Conservation (phyloP, 2,888 invertebrate genomes). For the Polyploca ridens region DNA sequence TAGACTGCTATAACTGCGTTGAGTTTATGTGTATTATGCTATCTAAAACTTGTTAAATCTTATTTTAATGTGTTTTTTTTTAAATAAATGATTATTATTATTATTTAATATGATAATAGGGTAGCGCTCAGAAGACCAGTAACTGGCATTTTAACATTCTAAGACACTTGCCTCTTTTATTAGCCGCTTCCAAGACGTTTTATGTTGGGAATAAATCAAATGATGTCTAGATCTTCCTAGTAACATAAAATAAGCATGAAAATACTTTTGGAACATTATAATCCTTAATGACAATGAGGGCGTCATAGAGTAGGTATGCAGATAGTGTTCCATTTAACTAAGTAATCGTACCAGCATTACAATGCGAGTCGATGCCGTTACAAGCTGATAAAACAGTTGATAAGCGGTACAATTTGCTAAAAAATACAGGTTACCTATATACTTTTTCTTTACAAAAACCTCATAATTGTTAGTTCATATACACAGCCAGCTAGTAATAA, state of each 20-base stretch:
- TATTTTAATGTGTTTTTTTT: too few species aligned
- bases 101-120: too few species aligned
- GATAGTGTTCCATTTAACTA: slow-evolving; percentile 29
- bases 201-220: too few species aligned
- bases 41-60: too few species aligned
- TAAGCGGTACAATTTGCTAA: slow-evolving; percentile 38
- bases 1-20: too few species aligned
- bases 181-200: not conserved
- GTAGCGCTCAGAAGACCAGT: too few species aligned
- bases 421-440: not conserved
- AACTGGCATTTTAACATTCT: too few species aligned
- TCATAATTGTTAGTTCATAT: not conserved
- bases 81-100: too few species aligned
- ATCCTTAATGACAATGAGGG: slow-evolving; percentile 21
- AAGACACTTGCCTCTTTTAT: too few species aligned
- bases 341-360: slow-evolving; percentile 60
- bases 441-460: not conserved
- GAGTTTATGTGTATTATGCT: too few species aligned
- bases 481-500: not conserved
- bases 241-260: not conserved
- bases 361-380: slow-evolving; percentile 51
- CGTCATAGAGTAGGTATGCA: slow-evolving; percentile 18
- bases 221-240: too few species aligned
- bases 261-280: not conserved
- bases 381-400: slow-evolving; percentile 53